Evolutionary conservation across 2,113 vertebrate species (phyloP), one percentile per base, ranked within the genome.

Genomic region (Boleophthalmus pectinirostris): DNA sequence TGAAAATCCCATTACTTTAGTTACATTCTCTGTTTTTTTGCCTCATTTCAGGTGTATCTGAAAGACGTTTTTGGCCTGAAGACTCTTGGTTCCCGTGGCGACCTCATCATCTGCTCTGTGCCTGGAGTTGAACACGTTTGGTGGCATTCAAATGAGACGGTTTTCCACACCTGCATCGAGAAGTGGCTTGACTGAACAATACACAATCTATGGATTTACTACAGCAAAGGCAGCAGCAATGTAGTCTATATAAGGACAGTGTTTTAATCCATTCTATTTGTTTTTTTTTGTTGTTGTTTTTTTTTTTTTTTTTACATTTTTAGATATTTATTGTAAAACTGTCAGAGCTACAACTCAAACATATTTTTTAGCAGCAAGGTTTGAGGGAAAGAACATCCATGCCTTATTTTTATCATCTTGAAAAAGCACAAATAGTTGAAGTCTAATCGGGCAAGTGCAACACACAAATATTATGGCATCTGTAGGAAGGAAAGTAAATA

Each of bases 71-170:
- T 94, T 13, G 96, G 96, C 0, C 82, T 97, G 90, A 96, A 96
- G 88, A 95, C 95, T 1, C 87, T 97, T 74, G 89, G 92, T 8
- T 90, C 92, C 35, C 92, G 95, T 1, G 95, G 94, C 6, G 94
- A 94, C 86, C 87, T 97, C 63, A 86, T 91, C 72, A 56, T 93
- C 61, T 97, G 95, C 46, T 87, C 89, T 0, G 69, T 96, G 68
- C 78, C 94, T 0, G 95, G 92, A 0, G 93, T 97, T 5, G 33
- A 88, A 29, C 96, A 97, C 73, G 82, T 94, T 0, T 68, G 51
- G 68, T 97, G 96, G 96, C 96, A 97, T 83, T 96, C 95, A 5
- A 97, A 96, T 18, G 90, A 94, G 68, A 96, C 96, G 0, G 95
- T 96, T 2, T 96, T 94, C 64, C 92, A 94, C 56, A 68, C 69